These are phyloP conservation scores for Stegodyphus mimosarum DNA, from an alignment of 1,140 invertebrate species.

Conservation along the genomic window DNA sequence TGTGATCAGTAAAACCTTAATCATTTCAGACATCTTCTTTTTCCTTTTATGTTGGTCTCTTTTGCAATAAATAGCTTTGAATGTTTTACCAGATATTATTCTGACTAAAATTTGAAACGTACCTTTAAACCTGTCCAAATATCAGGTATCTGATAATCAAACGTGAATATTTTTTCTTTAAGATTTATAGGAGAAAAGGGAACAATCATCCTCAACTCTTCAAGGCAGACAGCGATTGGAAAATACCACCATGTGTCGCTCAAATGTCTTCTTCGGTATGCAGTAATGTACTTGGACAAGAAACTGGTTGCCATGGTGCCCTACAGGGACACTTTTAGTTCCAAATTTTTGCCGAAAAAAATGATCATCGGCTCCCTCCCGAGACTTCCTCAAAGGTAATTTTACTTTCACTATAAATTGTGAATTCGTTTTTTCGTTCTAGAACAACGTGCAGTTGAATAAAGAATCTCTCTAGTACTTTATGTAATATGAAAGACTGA, in stretches of 20 bases:
- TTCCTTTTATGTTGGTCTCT: too few relatives aligned
- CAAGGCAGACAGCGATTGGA: not conserved
- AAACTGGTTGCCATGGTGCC: not conserved
- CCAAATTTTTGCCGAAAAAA: not conserved
- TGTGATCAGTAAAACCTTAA: too few relatives aligned
- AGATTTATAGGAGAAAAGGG: not conserved
- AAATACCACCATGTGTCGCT: slow-evolving; percentile 10
- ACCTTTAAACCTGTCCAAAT: too few relatives aligned
- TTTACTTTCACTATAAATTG: not conserved
- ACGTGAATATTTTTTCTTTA: not conserved
- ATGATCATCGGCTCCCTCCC: not conserved
- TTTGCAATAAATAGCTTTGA: too few relatives aligned
- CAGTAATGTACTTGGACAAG: slow-evolving; percentile 8
- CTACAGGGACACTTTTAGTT: not conserved
- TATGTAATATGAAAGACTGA: too few relatives aligned
- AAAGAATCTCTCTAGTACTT: too few relatives aligned
- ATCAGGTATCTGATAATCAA: too few relatives aligned
- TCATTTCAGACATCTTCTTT: too few relatives aligned
- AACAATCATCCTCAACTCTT: not conserved
- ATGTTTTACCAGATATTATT: too few relatives aligned
- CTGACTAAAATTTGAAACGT: too few relatives aligned
- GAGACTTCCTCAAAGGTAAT: not conserved
- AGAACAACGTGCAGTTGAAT: too few relatives aligned
- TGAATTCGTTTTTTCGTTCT: too few relatives aligned
- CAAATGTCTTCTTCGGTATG: not conserved